phyloP scores from a whole-genome alignment of 2,113 vertebrate genomes.

The Hydrochoerus hydrochaeris region DNA sequence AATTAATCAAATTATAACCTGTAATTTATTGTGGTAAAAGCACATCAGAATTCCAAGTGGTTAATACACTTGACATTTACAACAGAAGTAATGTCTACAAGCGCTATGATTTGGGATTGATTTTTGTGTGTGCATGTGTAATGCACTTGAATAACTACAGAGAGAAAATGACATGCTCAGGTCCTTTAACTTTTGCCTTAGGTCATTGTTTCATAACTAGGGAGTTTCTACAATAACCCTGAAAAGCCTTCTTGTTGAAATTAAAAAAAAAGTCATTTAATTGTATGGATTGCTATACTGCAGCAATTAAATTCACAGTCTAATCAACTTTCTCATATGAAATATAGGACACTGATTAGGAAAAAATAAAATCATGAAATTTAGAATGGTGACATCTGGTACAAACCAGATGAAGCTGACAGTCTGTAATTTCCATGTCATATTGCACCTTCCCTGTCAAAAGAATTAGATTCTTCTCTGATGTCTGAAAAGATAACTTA shows the following conservation, averaged over 20 bases:
- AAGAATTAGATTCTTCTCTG: neutral
- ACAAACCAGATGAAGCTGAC: neutral
- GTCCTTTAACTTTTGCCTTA: neutral
- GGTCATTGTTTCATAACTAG: neutral
- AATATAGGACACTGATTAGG: neutral
- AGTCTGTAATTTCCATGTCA: neutral
- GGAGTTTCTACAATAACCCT: neutral
- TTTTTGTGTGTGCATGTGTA: neutral
- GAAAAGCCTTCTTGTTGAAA: neutral
- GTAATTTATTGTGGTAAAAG: neutral
- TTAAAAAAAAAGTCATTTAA: neutral
- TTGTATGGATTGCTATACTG: neutral
- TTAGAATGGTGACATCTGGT: neutral
- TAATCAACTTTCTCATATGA: neutral
- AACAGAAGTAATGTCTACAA: neutral
- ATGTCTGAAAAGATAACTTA: neutral
- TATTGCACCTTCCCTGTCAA: neutral
- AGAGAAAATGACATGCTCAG: neutral
- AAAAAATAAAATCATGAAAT: neutral
- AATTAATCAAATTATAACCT: neutral
- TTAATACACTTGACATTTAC: neutral
- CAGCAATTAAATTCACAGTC: neutral
- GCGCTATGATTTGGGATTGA: neutral
- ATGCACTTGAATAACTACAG: neutral
- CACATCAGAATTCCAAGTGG: neutral